phyloP scores from a whole-genome alignment of 2,113 vertebrate species.

The Trinectes maculatus region DNA sequence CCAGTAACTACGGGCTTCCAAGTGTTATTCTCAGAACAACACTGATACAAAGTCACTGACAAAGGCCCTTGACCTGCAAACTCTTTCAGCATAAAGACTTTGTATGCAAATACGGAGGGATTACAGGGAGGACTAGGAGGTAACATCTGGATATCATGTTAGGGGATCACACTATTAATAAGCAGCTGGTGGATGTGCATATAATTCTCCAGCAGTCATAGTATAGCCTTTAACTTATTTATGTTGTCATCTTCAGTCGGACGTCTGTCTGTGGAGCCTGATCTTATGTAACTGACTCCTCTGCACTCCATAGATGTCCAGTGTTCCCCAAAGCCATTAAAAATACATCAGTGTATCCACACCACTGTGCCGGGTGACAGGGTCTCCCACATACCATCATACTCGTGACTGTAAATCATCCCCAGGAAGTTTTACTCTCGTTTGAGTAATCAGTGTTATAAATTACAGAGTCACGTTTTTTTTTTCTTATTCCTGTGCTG shows the following conservation, averaged over 20 bases:
- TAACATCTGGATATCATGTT: neutral
- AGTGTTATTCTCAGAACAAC: slow-evolving; percentile 50
- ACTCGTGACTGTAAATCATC: neutral
- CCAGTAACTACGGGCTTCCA: slow-evolving; percentile 42
- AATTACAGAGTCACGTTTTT: neutral
- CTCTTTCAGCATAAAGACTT: slow-evolving; percentile 11
- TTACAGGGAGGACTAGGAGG: neutral
- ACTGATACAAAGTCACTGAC: slow-evolving; percentile 51
- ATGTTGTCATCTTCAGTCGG: neutral
- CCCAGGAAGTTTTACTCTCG: neutral
- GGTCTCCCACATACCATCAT: neutral
- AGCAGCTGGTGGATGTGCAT: neutral
- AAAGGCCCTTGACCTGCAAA: slow-evolving; percentile 66
- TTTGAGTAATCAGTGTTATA: neutral
- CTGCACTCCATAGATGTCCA: neutral
- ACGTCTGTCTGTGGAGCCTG: neutral
- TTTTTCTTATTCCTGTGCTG: neutral
- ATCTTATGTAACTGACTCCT: neutral
- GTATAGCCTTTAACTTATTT: neutral
- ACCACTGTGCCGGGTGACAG: neutral
- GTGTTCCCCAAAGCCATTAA: neutral
- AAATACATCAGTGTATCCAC: neutral
- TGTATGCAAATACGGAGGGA: neutral
- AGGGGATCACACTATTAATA: neutral
- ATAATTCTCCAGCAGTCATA: neutral